Conservation (phyloP, 2,888 invertebrate species). For the Bombyx huttoni region DNA sequence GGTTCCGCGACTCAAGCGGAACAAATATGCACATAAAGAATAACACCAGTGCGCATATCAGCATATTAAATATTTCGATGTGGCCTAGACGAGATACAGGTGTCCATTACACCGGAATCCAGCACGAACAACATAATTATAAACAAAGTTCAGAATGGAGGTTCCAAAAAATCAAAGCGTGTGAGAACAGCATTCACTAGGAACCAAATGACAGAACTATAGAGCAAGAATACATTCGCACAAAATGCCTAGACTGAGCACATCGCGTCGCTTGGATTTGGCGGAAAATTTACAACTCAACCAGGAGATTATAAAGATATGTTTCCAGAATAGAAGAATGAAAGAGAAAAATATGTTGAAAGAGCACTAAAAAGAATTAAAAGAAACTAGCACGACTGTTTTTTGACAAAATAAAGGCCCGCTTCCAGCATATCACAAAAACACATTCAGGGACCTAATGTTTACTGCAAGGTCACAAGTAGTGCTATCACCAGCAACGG, state of each 20-base stretch:
- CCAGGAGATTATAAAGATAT: slow-evolving; percentile 21
- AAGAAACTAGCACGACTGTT: slow-evolving; percentile 32
- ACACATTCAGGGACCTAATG: background rate
- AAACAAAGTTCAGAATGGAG: slow-evolving; percentile 15
- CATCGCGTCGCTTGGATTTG: too few species aligned
- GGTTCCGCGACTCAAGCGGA: slow-evolving; percentile 4
- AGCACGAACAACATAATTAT: slow-evolving; percentile 2
- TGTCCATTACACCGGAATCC: slow-evolving; percentile 8
- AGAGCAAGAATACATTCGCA: slow-evolving; percentile 77
- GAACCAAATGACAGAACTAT: slow-evolving; percentile 80
- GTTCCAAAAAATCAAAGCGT: slow-evolving; percentile 67
- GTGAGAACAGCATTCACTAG: slow-evolving; percentile 85
- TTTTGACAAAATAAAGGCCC: slow-evolving; percentile 22
- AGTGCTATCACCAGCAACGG: background rate
- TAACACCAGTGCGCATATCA: slow-evolving; percentile 6
- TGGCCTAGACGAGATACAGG: slow-evolving; percentile 8
- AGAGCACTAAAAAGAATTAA: slow-evolving; percentile 16
- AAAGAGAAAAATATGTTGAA: slow-evolving; percentile 29
- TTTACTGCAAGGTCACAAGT: background rate
- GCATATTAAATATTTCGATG: background rate
- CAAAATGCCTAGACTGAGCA: too few species aligned
- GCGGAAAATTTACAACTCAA: too few species aligned
- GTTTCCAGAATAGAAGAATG: slow-evolving; percentile 89
- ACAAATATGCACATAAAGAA: slow-evolving; percentile 6
- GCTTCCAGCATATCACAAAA: slow-evolving; percentile 16